A percentile compares a stretch with the other conserved stretches of the same genome.
Conservation (phyloP, 1,140 invertebrate species). For the Scylla paramamosain region DNA sequence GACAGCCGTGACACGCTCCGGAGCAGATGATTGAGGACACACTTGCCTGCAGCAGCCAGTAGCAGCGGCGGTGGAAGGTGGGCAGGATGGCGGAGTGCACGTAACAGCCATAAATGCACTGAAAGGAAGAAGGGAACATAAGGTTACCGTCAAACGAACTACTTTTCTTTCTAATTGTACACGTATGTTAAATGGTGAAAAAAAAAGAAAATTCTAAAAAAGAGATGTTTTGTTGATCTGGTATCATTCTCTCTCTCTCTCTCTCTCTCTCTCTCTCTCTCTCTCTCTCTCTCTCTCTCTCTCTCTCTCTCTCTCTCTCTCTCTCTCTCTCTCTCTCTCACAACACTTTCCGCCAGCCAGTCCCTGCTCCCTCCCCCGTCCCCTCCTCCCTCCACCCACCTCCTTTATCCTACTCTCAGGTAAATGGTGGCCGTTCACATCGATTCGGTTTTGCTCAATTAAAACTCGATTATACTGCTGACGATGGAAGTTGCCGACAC, state of each 20-base stretch:
- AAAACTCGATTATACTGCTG: constrained; percentile 67
- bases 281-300: too few species aligned
- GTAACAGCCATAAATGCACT: constrained; percentile 99
- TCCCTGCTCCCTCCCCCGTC: not conserved
- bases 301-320: too few species aligned
- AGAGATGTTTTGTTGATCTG: too few species aligned
- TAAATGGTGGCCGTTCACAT: constrained; percentile 38
- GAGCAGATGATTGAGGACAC: not conserved
- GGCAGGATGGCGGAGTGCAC: constrained; percentile 98
- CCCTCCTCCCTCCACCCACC: not conserved
- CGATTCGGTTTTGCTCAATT: constrained; percentile 62
- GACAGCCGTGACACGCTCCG: constrained; percentile 4
- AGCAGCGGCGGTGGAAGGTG: constrained; percentile 98
- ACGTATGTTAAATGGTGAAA: too few species aligned
- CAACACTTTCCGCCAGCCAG: too few species aligned
- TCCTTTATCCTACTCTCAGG: not conserved
- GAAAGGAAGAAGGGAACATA: constrained; percentile 74
- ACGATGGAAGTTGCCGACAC: constrained; percentile 60
- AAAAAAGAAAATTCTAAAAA: too few species aligned
- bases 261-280: too few species aligned
- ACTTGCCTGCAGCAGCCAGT: constrained; percentile 95
- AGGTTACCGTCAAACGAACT: not conserved
- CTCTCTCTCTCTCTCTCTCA: too few species aligned
- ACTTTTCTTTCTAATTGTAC: too few species aligned
- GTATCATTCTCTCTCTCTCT: too few species aligned